Evolutionary conservation across 92 coral and sea anemone genomes (phyloP).

Genomic region (Palythoa caribaeorum): DNA sequence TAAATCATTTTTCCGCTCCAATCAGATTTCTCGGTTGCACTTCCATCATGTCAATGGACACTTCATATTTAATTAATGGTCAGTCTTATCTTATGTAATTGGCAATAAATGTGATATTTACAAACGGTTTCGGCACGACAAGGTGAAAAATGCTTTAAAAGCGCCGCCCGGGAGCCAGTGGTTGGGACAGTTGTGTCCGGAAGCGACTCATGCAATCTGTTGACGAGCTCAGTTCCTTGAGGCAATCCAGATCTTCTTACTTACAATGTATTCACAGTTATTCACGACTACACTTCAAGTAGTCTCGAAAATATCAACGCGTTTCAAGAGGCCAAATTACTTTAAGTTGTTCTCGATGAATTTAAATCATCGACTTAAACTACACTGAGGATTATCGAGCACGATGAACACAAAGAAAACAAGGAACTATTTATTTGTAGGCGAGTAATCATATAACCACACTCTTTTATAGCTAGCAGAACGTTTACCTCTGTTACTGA

Average conservation of each 20-base stretch:
- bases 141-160: constrained; percentile 90
- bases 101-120: constrained; percentile 98
- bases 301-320: constrained; percentile 13
- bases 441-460: constrained; percentile 43
- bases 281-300: constrained; percentile 30
- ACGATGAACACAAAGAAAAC: neutral
- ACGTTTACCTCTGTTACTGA: neutral
- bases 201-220: constrained; percentile 50
- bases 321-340: constrained; percentile 16
- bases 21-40: constrained; percentile 73
- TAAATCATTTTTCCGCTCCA: constrained; percentile 77
- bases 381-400: neutral
- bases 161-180: constrained; percentile 78
- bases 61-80: constrained; percentile 95
- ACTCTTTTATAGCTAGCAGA: neutral
- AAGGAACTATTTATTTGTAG: constrained; percentile 49
- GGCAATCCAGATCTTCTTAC: constrained; percentile 51
- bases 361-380: neutral
- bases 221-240: constrained; percentile 49
- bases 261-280: constrained; percentile 1
- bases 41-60: constrained; percentile 79
- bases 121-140: constrained; percentile 96
- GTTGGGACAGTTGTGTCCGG: constrained; percentile 47
- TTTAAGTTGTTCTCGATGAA: neutral
- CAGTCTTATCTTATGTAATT: constrained; percentile 96